A percentile compares a stretch with the other conserved stretches of the same genome.
phyloP scores from a whole-genome alignment of 2,888 invertebrate species.

The Lissonota sp. region DNA sequence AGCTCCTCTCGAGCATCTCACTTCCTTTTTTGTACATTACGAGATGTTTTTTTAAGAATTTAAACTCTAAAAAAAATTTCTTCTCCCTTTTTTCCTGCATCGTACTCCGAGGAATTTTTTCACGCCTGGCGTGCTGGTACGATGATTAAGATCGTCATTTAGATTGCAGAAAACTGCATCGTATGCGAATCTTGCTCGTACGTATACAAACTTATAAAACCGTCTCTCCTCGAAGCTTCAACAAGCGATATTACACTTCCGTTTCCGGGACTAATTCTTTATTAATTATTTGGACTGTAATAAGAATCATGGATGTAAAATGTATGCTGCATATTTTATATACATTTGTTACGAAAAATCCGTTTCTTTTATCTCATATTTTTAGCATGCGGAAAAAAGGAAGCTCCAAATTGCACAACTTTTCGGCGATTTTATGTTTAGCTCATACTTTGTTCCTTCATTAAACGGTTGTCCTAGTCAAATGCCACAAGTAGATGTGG shows the following conservation, averaged over 20 bases:
- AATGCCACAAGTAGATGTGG: too few relatives aligned
- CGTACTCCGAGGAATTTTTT: conserved; percentile 32
- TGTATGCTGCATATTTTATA: not conserved
- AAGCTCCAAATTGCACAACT: too few relatives aligned
- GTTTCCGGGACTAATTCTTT: conserved; percentile 53
- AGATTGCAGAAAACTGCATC: conserved; percentile 50
- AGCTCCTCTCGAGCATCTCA: too few relatives aligned
- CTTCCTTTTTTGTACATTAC: conserved; percentile 12
- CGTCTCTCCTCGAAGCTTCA: not conserved
- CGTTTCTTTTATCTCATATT: too few relatives aligned
- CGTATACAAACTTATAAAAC: conserved; percentile 15
- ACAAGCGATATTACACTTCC: conserved; percentile 35
- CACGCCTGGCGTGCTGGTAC: conserved; percentile 51
- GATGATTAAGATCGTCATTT: conserved; percentile 60
- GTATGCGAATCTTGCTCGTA: not conserved
- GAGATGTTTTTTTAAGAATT: not conserved
- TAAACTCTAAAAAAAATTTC: not conserved
- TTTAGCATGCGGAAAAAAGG: too few relatives aligned
- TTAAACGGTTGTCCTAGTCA: too few relatives aligned
- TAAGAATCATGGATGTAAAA: not conserved
- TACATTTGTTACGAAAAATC: not conserved
- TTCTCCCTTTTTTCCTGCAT: conserved; percentile 12
- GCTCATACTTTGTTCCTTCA: too few relatives aligned
- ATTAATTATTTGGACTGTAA: not conserved
- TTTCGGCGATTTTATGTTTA: too few relatives aligned